Evolutionary conservation across 37 sponge, comb jelly and placozoan species (phyloP), one percentile per base, ranked within the genome.

Genomic region (Chondrilla cf. caribensis): DNA sequence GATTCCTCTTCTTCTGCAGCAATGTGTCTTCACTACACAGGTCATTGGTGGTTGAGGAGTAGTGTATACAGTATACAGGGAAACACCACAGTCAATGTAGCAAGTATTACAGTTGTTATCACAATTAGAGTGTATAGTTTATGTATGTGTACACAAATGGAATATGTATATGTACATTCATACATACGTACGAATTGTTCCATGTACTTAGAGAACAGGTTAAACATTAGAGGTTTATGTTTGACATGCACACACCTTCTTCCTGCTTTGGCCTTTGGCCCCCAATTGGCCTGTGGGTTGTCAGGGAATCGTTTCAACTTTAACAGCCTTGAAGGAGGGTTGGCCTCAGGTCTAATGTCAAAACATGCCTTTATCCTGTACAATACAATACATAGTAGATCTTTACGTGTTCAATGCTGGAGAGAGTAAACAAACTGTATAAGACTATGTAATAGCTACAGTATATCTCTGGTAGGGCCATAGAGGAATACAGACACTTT

Each of bases 241-340:
- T 14, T 65, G 24, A 9, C 70, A 24, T 18, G 21, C 21, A 9
- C 82, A 47, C 25, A 90, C 92, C 86, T 87, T 86, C 95, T 98
- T 51, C 93, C 92, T 35, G 97, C 95, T 60, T 91, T 90, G 24
- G 93, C 75, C 59, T 96, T 96, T 11, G 99, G 99, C 29, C 99
- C 99, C 99, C 99, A 99, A 84, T 99, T 96, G 15, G 97, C 85
- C 54, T 92, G 84, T 21, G 99, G 99, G 36, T 96, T 96, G 54
- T 89, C 89, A 2, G 94, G 99, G 79, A 93, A 99, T 31, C 99
- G 70, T 19, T 76, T 41, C 78, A 99, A 64, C 80, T 92, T 92
- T 3, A 81, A 71, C 24, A 81, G 39, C 38, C 89, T 78, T 24
- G 97, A 97, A 7, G 83, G 78, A 60, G 97, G 95, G 41, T 95